Evolutionary conservation across 2,113 vertebrate species (phyloP).

Genomic region (Athene noctua): DNA sequence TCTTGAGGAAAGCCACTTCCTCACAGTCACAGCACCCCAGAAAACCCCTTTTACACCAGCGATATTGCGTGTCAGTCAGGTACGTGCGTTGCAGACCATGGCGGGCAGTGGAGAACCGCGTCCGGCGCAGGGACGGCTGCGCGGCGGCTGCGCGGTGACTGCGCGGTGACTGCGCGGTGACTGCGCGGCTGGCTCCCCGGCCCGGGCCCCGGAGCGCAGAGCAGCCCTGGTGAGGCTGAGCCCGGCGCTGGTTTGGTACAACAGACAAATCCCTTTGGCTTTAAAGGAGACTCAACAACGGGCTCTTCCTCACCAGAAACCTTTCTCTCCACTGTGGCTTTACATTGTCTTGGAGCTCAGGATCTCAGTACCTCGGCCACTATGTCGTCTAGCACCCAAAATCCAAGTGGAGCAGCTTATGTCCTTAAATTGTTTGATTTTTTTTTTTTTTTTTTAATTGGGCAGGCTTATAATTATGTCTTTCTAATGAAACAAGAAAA

Average conservation of each 20-base stretch:
- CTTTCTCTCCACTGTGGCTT: neutral
- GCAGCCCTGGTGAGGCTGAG: neutral
- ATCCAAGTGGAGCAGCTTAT: neutral
- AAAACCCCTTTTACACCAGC: neutral
- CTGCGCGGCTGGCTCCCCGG: too few species aligned
- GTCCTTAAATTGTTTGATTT: neutral
- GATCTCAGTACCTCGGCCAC: neutral
- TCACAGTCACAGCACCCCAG: neutral
- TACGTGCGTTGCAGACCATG: fast-evolving
- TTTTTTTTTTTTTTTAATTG: neutral
- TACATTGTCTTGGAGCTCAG: neutral
- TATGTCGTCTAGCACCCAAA: neutral
- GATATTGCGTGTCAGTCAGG: fast-evolving
- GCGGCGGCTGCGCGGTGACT: too few species aligned
- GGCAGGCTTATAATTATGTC: neutral
- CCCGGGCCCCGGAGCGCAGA: too few species aligned
- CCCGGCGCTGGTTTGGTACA: fast-evolving
- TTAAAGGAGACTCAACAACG: neutral
- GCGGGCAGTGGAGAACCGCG: fast-evolving
- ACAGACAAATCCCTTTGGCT: neutral
- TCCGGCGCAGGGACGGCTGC: neutral
- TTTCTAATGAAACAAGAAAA: neutral
- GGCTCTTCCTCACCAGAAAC: neutral
- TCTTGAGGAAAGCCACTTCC: neutral
- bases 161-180: too few species aligned